A percentile compares a stretch with the other conserved stretches of the same genome.
Conservation (phyloP, 2,797 vertebrate species). For the Enteromius treurensis region DNA sequence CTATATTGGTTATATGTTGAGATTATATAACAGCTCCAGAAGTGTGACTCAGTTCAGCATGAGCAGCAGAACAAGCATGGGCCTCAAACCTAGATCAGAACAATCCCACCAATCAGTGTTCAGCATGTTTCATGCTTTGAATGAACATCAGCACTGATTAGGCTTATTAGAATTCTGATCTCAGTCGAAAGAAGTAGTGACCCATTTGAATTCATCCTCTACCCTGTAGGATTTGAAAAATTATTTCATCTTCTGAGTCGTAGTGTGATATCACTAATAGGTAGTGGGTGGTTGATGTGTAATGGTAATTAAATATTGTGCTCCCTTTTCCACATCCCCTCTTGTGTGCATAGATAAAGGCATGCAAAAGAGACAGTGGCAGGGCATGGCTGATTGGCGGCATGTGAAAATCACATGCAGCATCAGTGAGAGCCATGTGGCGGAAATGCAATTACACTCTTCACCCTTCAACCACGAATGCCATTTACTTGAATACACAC, state of each 20-base stretch:
- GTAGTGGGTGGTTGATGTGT: conserved; percentile 13
- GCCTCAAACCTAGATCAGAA: conserved; percentile 3
- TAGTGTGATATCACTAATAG: background rate
- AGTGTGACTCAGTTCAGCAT: background rate
- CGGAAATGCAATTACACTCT: conserved; percentile 46
- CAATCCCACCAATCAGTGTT: conserved; percentile 17
- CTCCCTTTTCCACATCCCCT: conserved; percentile 19
- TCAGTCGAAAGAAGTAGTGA: background rate
- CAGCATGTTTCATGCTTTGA: conserved; percentile 2
- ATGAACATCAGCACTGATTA: background rate
- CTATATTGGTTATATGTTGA: background rate
- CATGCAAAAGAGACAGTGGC: background rate
- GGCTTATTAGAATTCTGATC: conserved; percentile 30
- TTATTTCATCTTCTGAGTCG: background rate
- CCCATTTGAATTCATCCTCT: background rate
- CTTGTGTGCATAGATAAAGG: background rate
- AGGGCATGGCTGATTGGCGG: conserved; percentile 16
- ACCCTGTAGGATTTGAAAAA: background rate
- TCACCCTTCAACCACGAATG: conserved; percentile 15
- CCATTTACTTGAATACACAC: background rate
- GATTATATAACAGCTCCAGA: background rate
- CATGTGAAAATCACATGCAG: conserved; percentile 44
- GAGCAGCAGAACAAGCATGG: background rate
- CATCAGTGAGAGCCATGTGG: conserved; percentile 15
- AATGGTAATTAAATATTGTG: conserved; percentile 28